A percentile compares a stretch with the other conserved stretches of the same genome.
These are phyloP conservation scores for Drosophila pseudoananassae DNA, from an alignment of 1,140 invertebrate species.

Conservation along the genomic window DNA sequence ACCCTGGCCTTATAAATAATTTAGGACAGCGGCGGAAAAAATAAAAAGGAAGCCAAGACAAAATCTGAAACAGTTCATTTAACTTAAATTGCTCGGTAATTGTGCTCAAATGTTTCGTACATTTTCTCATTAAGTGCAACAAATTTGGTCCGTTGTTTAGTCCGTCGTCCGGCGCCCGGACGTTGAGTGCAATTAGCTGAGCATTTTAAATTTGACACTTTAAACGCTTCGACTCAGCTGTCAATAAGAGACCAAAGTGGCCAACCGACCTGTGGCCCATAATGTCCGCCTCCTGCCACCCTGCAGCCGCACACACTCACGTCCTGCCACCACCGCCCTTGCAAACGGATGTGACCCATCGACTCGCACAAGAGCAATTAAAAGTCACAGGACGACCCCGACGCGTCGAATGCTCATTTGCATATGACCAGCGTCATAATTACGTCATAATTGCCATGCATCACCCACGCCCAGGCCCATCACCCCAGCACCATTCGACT, in stretches of 20 bases:
- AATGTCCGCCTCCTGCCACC: background rate
- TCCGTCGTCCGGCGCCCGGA: conserved; percentile 16
- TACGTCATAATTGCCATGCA: conserved; percentile 63
- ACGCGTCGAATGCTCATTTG: conserved; percentile 51
- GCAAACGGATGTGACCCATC: conserved; percentile 35
- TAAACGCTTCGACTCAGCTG: conserved; percentile 40
- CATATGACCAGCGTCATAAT: conserved; percentile 67
- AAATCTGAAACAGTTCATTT: conserved; percentile 66
- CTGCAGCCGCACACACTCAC: background rate
- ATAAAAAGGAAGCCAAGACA: background rate
- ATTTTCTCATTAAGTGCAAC: conserved; percentile 63
- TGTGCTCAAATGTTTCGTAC: conserved; percentile 65
- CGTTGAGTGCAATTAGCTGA: conserved; percentile 48
- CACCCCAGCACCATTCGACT: background rate
- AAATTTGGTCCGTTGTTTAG: conserved; percentile 17
- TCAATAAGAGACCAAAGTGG: conserved; percentile 36
- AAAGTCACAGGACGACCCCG: conserved; percentile 43
- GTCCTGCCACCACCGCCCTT: no score
- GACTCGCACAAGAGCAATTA: conserved; percentile 53
- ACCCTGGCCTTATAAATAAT: conserved; percentile 49
- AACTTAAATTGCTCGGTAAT: conserved; percentile 75
- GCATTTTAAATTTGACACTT: conserved; percentile 57
- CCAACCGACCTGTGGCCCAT: conserved; percentile 22
- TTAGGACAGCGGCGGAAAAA: conserved; percentile 15
- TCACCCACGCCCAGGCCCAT: conserved; percentile 8